A percentile compares a stretch with the other conserved stretches of the same genome.
Evolutionary conservation across 2,797 vertebrate species (phyloP).

Genomic region (Neomorphus geoffroyi): DNA sequence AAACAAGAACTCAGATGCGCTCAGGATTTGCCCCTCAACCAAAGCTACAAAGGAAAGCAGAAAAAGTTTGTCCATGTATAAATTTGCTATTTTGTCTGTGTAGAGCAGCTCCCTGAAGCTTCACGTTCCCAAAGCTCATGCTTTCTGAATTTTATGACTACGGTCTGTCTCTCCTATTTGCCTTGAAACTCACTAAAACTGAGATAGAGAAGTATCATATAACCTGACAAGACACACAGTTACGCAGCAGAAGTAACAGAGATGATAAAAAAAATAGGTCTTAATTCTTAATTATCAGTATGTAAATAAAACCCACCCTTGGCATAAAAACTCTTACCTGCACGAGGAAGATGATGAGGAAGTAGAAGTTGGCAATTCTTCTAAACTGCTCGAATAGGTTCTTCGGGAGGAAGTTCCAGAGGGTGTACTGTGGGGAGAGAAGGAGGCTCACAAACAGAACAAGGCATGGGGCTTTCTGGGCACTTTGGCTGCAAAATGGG

Average conservation of each 20-base stretch:
- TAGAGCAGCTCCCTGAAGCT: background rate
- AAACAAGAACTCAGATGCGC: background rate
- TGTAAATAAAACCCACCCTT: background rate
- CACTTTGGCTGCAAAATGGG: fast-evolving
- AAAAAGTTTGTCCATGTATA: background rate
- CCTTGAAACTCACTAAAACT: background rate
- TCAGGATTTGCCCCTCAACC: background rate
- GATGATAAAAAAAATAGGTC: background rate
- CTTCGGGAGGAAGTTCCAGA: slow-evolving; percentile 99
- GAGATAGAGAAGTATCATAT: background rate
- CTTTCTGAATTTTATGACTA: background rate
- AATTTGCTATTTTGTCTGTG: background rate
- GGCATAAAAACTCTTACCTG: slow-evolving; percentile 84
- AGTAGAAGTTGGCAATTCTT: slow-evolving; percentile 99
- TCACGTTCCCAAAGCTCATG: background rate
- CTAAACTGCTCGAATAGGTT: slow-evolving; percentile 98
- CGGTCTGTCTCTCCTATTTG: background rate
- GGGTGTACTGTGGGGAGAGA: slow-evolving; percentile 86
- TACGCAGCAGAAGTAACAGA: background rate
- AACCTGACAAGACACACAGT: background rate
- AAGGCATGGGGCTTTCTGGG: too few species aligned
- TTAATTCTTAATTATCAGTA: background rate
- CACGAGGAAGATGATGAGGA: slow-evolving; percentile 98
- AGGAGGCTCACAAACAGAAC: background rate
- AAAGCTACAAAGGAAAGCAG: background rate